phyloP scores from a whole-genome alignment of 2,888 invertebrate genomes.

The Acanthoscelides obtectus region DNA sequence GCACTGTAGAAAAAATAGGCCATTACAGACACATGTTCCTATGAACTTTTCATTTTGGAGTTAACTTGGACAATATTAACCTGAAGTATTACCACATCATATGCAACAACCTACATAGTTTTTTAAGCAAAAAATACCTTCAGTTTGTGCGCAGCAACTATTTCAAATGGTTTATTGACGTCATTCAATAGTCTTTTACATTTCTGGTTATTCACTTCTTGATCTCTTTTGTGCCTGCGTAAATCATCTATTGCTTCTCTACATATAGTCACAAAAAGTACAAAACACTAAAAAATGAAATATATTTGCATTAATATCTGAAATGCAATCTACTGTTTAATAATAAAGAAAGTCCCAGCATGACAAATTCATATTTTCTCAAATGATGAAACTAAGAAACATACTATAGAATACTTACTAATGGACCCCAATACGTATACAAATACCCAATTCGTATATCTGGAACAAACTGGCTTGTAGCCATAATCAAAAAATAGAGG shows the following conservation, averaged over 20 bases:
- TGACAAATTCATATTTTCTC: too few relatives aligned
- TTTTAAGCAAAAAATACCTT: slow-evolving; percentile 50
- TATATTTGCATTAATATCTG: too few relatives aligned
- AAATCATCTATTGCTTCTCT: slow-evolving; percentile 97
- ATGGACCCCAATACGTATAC: slow-evolving; percentile 99
- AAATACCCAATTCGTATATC: slow-evolving; percentile 94
- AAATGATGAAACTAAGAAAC: not conserved
- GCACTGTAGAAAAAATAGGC: too few relatives aligned
- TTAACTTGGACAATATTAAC: too few relatives aligned
- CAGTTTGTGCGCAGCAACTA: slow-evolving; percentile 81
- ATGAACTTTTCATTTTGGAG: too few relatives aligned
- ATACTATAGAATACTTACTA: slow-evolving; percentile 52
- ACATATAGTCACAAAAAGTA: slow-evolving; percentile 90
- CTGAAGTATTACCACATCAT: too few relatives aligned
- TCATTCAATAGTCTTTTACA: slow-evolving; percentile 75
- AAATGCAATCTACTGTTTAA: too few relatives aligned
- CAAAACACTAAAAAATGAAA: slow-evolving; percentile 66
- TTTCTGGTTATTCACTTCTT: slow-evolving; percentile 92
- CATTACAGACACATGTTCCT: too few relatives aligned
- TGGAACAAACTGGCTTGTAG: slow-evolving; percentile 95
- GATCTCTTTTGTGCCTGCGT: slow-evolving; percentile 85
- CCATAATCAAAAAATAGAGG: slow-evolving; percentile 97
- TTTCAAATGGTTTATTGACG: slow-evolving; percentile 54
- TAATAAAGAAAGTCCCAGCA: too few relatives aligned
- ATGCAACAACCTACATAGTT: too few relatives aligned